These are phyloP conservation scores for Sebastes iracundus DNA, from an alignment of 2,797 vertebrate species.

Conservation along the genomic window DNA sequence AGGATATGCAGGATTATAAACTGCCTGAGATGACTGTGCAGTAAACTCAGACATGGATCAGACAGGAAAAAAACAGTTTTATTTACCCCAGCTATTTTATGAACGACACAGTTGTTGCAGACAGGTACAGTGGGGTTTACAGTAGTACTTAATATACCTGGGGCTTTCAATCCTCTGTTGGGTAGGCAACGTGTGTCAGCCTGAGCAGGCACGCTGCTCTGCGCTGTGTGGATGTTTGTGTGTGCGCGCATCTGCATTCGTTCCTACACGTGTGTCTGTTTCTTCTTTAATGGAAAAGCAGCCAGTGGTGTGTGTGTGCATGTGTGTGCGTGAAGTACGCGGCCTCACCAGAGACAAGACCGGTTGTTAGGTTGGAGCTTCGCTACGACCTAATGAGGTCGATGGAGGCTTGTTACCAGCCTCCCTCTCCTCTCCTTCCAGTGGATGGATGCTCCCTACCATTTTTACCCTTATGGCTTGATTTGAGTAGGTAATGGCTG, in stretches of 20 bases:
- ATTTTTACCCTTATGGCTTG: conserved; percentile 26
- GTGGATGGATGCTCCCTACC: not conserved
- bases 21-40: not conserved
- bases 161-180: conserved; percentile 5
- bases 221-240: conserved; percentile 7
- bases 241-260: not conserved
- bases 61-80: not conserved
- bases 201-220: not conserved
- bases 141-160: conserved; percentile 23
- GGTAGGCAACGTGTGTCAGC: conserved; percentile 5
- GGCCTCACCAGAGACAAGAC: conserved; percentile 63
- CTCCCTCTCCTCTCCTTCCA: conserved; percentile 24
- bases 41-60: not conserved
- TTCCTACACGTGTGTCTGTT: conserved; percentile 2
- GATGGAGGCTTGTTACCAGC: conserved; percentile 68
- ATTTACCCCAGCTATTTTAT: not conserved
- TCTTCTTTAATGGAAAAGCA: conserved; percentile 51
- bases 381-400: conserved; percentile 70
- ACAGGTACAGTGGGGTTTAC: not conserved
- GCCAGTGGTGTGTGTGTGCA: not conserved
- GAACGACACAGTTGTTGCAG: not conserved
- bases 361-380: conserved; percentile 70
- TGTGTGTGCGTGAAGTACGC: conserved; percentile 6
- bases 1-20: not conserved
- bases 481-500: conserved; percentile 42